Conservation (phyloP, 2,888 invertebrate genomes). For the Kuschelorhynchus macadamiae region DNA sequence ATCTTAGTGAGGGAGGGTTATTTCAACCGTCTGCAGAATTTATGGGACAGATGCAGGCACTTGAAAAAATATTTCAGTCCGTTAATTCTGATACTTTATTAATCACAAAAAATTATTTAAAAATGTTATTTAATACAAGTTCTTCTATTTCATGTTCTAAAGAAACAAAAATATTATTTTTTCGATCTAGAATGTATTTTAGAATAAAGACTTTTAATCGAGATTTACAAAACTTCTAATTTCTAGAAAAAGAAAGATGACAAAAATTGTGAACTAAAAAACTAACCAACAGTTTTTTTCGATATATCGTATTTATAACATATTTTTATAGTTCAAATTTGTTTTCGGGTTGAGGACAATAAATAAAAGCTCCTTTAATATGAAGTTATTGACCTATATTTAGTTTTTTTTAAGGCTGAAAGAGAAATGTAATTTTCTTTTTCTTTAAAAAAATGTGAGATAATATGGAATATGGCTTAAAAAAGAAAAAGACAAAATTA, state of each 20-base stretch:
- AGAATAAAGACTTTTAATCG: neutral
- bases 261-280: constrained; percentile 1
- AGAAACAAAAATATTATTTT: neutral
- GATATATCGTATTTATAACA: too few species aligned
- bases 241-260: constrained; percentile 4
- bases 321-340: too few species aligned
- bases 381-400: too few species aligned
- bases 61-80: constrained; percentile 21
- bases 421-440: too few species aligned
- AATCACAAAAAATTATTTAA: constrained; percentile 13
- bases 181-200: constrained; percentile 1
- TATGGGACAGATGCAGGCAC: constrained; percentile 18
- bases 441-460: too few species aligned
- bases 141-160: constrained; percentile 11
- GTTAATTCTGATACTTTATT: constrained; percentile 10
- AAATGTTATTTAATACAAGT: constrained; percentile 1
- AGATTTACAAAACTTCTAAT: neutral
- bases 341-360: too few species aligned
- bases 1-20: constrained; percentile 32
- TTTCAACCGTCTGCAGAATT: constrained; percentile 25
- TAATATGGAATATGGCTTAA: too few species aligned
- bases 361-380: too few species aligned
- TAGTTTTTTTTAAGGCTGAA: too few species aligned
- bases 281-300: too few species aligned
- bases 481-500: too few species aligned